Base-by-base conservation (phyloP, 1,140 invertebrate species). In the Eupristina koningsbergeri region DNA sequence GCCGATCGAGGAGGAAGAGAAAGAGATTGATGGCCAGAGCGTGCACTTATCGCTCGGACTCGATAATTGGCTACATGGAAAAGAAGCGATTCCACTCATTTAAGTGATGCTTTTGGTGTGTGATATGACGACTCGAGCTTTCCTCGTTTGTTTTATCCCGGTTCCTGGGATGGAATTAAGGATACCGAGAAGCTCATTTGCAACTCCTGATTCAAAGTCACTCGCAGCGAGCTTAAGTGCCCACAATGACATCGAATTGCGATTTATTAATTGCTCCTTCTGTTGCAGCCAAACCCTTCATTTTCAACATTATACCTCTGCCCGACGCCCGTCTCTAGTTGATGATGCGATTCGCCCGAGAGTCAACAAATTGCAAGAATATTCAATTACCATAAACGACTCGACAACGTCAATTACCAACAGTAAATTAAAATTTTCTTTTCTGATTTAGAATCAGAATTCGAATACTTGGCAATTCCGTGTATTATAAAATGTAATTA, bases 31-130 rank as follows among this genome's bases (percentile, higher is more conserved):
- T 19, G 50, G 11, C 31, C 74, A 6, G 61, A 83, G 8, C 39
- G 45, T n/a, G 58, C 81, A 77, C 74, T 83, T 77, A 83, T 77
- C 73, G 73, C 7, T n/a, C 34, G 36, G n/a, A 41, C 19, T 58
- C 83, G 77, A 80, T 84, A 84, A 84, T 84, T 80, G 83, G 83
- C 50, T 69, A 47, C 75, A 63, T 63, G 69, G 41, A 73, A 78
- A 78, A 83, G 36, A 64, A 67, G n/a, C 36, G 26, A 69, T 83
- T 83, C 45, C 29, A 11, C 82, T 71, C n/a, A 53, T 84, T 84
- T 84, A 84, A 84, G 74, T 75, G 83, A 84, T 75, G 77, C 61
- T 50, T 39, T 73, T 34, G 77, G 77, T 41, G 81, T 39, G 41
- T n/a, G 81, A 83, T 77, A 69, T 69, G 81, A 76, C 61, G 50